Evolutionary conservation across 1,140 invertebrate species (phyloP).

Genomic region (Cryptotermes secundus): DNA sequence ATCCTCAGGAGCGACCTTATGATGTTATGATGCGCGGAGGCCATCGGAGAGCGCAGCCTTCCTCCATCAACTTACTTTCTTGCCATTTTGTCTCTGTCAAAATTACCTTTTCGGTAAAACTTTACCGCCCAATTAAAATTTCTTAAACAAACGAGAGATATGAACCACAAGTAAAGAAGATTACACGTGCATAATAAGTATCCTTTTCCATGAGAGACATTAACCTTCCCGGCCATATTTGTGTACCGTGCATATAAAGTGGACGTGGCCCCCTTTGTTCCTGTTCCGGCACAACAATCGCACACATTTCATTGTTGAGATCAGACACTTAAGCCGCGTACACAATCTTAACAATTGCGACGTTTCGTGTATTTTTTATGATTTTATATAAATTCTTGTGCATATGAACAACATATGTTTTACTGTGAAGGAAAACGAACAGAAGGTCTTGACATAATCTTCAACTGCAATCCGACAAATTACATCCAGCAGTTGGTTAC

Average conservation of each 20-base stretch:
- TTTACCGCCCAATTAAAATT: conserved; percentile 8
- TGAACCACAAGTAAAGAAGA: neutral
- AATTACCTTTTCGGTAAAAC: neutral
- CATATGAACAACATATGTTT: neutral
- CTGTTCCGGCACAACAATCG: neutral
- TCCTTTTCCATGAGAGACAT: too few species aligned
- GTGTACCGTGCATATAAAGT: neutral
- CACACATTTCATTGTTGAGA: neutral
- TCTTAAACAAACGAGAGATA: neutral
- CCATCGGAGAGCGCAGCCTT: too few species aligned
- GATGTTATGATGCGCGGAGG: too few species aligned
- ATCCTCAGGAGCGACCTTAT: too few species aligned
- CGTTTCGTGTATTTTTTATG: neutral
- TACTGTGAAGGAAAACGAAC: neutral
- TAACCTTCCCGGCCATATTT: too few species aligned
- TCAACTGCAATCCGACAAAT: neutral
- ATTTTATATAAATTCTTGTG: neutral
- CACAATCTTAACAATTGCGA: neutral
- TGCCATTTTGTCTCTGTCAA: too few species aligned
- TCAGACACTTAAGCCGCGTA: neutral
- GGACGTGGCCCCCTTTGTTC: neutral
- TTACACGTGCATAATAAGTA: neutral
- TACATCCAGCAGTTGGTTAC: neutral
- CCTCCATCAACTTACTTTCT: too few species aligned
- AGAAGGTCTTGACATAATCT: neutral